A percentile compares a stretch with the other conserved stretches of the same genome.
Evolutionary conservation across 1,140 invertebrate genomes (phyloP).

Genomic region (Prorops nasuta): DNA sequence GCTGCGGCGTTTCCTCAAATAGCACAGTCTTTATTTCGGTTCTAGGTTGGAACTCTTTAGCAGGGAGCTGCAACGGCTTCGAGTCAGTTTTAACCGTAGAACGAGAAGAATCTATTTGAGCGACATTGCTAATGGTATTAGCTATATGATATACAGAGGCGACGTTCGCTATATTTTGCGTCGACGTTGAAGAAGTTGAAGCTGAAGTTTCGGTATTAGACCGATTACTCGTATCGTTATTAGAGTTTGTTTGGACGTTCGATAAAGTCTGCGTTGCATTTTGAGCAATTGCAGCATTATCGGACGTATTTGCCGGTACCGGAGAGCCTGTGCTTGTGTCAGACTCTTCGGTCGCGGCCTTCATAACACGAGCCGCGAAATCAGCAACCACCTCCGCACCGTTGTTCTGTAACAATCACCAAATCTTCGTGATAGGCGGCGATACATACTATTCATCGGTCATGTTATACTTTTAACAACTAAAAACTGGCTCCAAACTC

Average conservation of each 20-base stretch:
- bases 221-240: constrained; percentile 28
- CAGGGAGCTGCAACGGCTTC: constrained; percentile 29
- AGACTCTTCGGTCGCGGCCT: constrained; percentile 36
- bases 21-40: constrained; percentile 25
- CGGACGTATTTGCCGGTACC: constrained; percentile 19
- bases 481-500: constrained; percentile 40
- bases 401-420: constrained; percentile 49
- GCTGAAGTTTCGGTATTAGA: constrained; percentile 27
- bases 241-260: constrained; percentile 25
- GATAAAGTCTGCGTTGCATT: constrained; percentile 24
- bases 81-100: constrained; percentile 30
- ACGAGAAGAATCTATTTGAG: constrained; percentile 23
- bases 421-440: constrained; percentile 46
- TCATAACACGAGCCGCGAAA: constrained; percentile 46
- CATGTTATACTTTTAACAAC: constrained; percentile 30
- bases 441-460: constrained; percentile 19
- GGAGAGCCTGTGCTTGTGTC: constrained; percentile 20
- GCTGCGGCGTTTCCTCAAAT: constrained; percentile 19
- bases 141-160: constrained; percentile 23
- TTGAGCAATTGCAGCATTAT: constrained; percentile 17
- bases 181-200: constrained; percentile 17
- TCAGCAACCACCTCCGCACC: constrained; percentile 40
- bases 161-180: constrained; percentile 24
- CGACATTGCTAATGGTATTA: constrained; percentile 20
- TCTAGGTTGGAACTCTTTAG: constrained; percentile 36